These are phyloP conservation scores for Palaemon carinicauda DNA, from an alignment of 1,140 invertebrate species.

Conservation along the genomic window DNA sequence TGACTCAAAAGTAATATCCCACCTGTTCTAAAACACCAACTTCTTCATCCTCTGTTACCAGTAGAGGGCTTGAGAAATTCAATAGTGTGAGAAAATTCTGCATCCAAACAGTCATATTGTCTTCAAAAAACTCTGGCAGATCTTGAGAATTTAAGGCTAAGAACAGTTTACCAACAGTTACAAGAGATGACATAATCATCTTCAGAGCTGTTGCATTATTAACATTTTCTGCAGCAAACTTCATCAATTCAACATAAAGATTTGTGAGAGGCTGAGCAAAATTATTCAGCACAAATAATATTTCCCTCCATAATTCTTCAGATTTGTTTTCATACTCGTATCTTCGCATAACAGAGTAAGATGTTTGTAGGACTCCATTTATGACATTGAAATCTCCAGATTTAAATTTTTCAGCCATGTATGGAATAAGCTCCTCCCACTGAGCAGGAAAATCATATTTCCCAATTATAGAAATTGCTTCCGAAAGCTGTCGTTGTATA, in stretches of 20 bases:
- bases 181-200: constrained; percentile 88
- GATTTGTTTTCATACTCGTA: constrained; percentile 97
- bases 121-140: constrained; percentile 97
- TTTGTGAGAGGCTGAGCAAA: constrained; percentile 94
- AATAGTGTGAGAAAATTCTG: constrained; percentile 84
- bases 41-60: constrained; percentile 81
- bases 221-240: constrained; percentile 79
- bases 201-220: constrained; percentile 82
- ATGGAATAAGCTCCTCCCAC: constrained; percentile 69
- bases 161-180: constrained; percentile 94
- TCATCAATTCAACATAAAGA: constrained; percentile 86
- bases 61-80: constrained; percentile 74
- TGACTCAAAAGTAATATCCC: constrained; percentile 61
- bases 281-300: constrained; percentile 93
- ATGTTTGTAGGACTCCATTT: constrained; percentile 92
- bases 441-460: constrained; percentile 70
- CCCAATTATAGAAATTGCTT: constrained; percentile 95
- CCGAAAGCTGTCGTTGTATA: constrained; percentile 93
- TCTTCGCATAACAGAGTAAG: constrained; percentile 94
- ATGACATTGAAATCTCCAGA: constrained; percentile 88
- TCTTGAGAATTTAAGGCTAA: constrained; percentile 94
- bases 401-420: constrained; percentile 68
- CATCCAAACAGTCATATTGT: constrained; percentile 97
- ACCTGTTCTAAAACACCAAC: constrained; percentile 89
- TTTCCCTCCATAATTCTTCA: constrained; percentile 92